Evolutionary conservation across 2,888 invertebrate species (phyloP), one percentile per base, ranked within the genome.

Genomic region (Cantharis nigra): DNA sequence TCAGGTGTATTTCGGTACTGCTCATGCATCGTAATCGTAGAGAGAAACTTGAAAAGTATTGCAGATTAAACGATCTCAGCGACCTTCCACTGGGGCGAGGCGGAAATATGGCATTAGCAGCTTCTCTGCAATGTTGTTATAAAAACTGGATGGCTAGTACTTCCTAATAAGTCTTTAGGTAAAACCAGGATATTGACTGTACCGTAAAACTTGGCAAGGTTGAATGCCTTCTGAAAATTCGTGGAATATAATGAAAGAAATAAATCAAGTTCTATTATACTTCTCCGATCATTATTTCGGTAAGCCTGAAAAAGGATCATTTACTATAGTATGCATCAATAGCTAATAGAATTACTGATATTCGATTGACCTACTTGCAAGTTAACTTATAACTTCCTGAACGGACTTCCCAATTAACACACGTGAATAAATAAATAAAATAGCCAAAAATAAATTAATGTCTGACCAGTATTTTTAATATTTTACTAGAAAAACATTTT

Each of bases 131-230:
- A 79, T 76, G 71, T 62, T 62, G 78, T 33, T 73, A 77, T 82
- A 85, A 85, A 85, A 85, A 85, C 82, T 84, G 80, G 85, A 84
- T 83, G 83, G 82, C 79, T 75, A 77, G 78, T 81, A 84, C 84
- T 85, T 83, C 85, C 85, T 85, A 85, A 85, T 85, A 85, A 82
- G 85, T 83, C 82, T 83, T 83, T 83, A 77, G 83, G 84, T 84
- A 84, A 83, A 82, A 71, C 71, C 81, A 84, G 84, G 85, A 83
- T 85, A 82, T 85, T 85, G 84, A 84, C 85, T 85, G 69, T 72
- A 75, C 77, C 78, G 77, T 77, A 69, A 76, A 70, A 69, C 30
- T 70, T 70, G 28, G 63, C 67, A 62, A 33, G 64, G n/a, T 30
- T 65, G 30, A 70, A 74, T 63, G 69, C 64, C 70, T 30, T 64